phyloP scores from a whole-genome alignment of 2,888 invertebrate species.

The Amiota minor region DNA sequence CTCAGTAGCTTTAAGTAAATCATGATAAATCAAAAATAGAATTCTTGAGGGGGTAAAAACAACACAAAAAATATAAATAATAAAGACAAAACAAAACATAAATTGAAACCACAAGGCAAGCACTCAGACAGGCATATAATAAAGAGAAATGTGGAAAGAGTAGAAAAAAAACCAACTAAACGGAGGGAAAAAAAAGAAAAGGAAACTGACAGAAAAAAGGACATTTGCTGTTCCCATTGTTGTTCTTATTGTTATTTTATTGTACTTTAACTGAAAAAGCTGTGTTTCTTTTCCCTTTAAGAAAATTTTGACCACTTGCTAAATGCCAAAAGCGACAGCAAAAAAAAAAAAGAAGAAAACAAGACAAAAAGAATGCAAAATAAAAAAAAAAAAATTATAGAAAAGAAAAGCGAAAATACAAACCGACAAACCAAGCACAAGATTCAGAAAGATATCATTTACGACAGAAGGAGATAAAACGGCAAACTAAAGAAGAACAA shows the following conservation, averaged over 20 bases:
- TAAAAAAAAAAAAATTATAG: neutral
- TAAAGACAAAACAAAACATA: slow-evolving; percentile 1
- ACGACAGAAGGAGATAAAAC: slow-evolving; percentile 20
- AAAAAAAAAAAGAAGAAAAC: slow-evolving; percentile 4
- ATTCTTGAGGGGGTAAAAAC: neutral
- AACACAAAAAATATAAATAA: neutral
- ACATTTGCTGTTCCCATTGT: slow-evolving; percentile 14
- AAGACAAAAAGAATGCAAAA: no score
- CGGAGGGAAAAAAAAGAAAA: neutral
- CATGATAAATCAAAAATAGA: slow-evolving; percentile 19
- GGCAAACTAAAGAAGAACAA: neutral
- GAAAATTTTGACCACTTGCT: neutral
- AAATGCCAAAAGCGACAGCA: slow-evolving; percentile 10
- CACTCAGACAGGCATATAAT: no score
- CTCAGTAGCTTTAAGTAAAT: slow-evolving; percentile 14
- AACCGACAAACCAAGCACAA: neutral
- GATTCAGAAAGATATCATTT: slow-evolving; percentile 26
- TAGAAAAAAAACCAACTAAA: neutral
- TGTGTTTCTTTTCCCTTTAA: slow-evolving; percentile 4
- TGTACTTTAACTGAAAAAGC: neutral
- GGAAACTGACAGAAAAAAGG: slow-evolving; percentile 13
- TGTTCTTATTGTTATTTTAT: neutral
- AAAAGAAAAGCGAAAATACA: neutral
- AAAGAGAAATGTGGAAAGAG: neutral
- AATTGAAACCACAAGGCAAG: slow-evolving; percentile 21